Base-by-base conservation (phyloP, 1,140 invertebrate genomes). In the Ceratitis capitata region DNA sequence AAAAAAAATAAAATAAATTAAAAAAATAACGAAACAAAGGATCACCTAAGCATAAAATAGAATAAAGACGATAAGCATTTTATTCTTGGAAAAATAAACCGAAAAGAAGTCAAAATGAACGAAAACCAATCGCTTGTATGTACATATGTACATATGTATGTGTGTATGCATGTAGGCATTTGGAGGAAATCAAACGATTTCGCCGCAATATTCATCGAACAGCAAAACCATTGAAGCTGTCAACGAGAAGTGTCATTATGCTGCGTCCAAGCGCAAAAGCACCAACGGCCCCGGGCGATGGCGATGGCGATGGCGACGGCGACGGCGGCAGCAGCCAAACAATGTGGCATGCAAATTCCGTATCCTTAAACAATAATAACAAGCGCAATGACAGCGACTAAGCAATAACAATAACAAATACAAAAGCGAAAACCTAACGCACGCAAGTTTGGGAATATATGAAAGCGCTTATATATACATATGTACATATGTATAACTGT, bases 141-240 rank as follows among this genome's bases (percentile, higher is more conserved):
- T n/a, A n/a, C n/a, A n/a, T n/a, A n/a, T n/a, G n/a, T n/a, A n/a
- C n/a, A n/a, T n/a, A n/a, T n/a, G n/a, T n/a, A n/a, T n/a, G n/a
- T n/a, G n/a, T n/a, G n/a, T n/a, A n/a, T n/a, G n/a, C n/a, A n/a
- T n/a, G n/a, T n/a, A n/a, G n/a, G n/a, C n/a, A n/a, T n/a, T n/a
- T n/a, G n/a, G n/a, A n/a, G n/a, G 69, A 78, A 78, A 78, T 78
- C 69, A 78, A 78, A 78, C 69, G 39, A 78, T 45, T 78, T 78
- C 19, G 39, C 69, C 69, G 69, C 39, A 78, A 78, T 39, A 78
- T 45, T 26, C 39, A 78, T 45, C 69, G 69, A n/a, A 78, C n/a
- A n/a, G n/a, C n/a, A 45, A 35, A 78, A 78, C 35, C 23, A 78
- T 45, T 78, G 69, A 78, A 42, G 42, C 69, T 78, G 69, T 78